Base-by-base conservation (phyloP, 2,888 invertebrate genomes). In the Herminia tarsipennalis region DNA sequence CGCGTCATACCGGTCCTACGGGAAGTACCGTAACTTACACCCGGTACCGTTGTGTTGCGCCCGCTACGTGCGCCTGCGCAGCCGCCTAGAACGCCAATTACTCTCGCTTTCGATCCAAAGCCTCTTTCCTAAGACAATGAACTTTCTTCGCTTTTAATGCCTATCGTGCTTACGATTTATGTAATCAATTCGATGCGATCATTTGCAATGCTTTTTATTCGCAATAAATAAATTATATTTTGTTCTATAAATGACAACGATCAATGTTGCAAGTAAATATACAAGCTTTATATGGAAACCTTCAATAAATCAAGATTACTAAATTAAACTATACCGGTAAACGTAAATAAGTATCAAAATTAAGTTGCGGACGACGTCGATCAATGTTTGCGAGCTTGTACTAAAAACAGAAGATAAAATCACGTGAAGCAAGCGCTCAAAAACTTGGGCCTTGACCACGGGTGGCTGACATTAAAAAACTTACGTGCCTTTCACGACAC, bases 381-480 rank as follows among this genome's bases (percentile, higher is more conserved):
- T 77, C 70, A 74, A 63, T 47, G 68, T 66, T 69, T 51, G 56
- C 43, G 53, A 67, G 48, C 51, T 46, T 52, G 42, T 59, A 64
- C 57, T 67, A 69, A 73, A 18, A 66, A 67, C 59, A 67, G 59
- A 72, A 78, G 76, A 78, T 76, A 77, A 72, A 73, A 77, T 82
- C 78, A 65, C 63, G 73, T 78, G 81, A 82, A 78, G 80, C 81
- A 81, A 81, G 78, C 81, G 73, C 72, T 80, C 73, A 78, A 86
- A 86, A 76, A 66, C 68, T 76, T 66, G 81, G 87, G 87, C 90
- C 91, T 90, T 91, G 90, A 90, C 90, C 90, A 89, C 88, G 83
- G 77, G 64, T 69, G 70, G 73, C 86, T 88, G 90, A 88, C 89
- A 89, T 89, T 88, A 89, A 84, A 29, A 78, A 71, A 70, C 64